Percentiles rank a stretch among this genome's conserved stretches.
phyloP scores from a whole-genome alignment of 2,888 invertebrate genomes.

The Monoplex corrugatus region DNA sequence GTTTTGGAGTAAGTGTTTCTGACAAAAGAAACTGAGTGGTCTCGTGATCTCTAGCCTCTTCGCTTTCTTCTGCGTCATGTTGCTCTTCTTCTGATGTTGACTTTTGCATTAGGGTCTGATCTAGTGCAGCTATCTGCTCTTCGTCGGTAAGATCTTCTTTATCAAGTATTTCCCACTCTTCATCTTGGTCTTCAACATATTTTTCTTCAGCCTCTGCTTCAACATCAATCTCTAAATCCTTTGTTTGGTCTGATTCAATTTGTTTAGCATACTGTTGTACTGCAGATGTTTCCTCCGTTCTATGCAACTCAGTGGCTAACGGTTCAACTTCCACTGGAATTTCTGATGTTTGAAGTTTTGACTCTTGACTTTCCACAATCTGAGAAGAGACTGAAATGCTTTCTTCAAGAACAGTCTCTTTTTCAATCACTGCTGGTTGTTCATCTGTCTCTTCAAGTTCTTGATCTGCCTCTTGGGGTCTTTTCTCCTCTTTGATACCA shows the following conservation, averaged over 20 bases:
- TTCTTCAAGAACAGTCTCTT: too few species aligned
- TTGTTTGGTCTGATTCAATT: neutral
- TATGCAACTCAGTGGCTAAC: neutral
- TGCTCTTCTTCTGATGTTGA: neutral
- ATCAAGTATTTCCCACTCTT: conserved; percentile 70
- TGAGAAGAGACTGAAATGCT: too few species aligned
- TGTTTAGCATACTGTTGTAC: neutral
- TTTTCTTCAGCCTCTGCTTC: neutral
- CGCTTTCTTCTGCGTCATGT: neutral
- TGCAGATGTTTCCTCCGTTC: neutral
- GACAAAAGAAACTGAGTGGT: neutral
- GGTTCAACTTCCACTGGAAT: too few species aligned
- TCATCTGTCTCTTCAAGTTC: too few species aligned
- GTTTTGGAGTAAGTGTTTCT: neutral
- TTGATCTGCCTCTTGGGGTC: too few species aligned
- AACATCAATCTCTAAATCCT: neutral
- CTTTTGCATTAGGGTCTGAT: conserved; percentile 43
- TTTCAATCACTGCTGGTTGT: neutral
- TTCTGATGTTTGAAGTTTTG: too few species aligned
- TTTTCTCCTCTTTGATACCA: too few species aligned
- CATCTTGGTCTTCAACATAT: conserved; percentile 51
- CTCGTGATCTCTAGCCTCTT: neutral
- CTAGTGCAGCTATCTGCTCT: conserved; percentile 43
- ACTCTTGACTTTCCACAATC: too few species aligned
- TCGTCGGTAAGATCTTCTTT: conserved; percentile 58